Evolutionary conservation across 2,888 invertebrate species (phyloP), one percentile per base, ranked within the genome.

Genomic region (Furcula furcula): DNA sequence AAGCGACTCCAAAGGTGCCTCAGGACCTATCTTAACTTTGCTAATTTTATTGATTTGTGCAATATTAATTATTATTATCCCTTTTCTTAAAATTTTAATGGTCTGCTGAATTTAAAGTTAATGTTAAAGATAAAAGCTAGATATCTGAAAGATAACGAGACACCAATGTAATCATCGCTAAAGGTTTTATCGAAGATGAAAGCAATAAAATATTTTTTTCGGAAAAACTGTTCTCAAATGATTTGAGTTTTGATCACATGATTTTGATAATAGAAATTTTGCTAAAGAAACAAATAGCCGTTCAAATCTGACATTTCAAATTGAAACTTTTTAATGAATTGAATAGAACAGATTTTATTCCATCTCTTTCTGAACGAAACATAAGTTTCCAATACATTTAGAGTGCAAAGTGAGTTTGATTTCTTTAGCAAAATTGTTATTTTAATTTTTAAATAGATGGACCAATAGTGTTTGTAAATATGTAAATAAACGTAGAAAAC

Each of bases 391-490:
- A n/a, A n/a, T n/a, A n/a, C n/a, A n/a, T n/a, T n/a, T n/a, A n/a
- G n/a, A n/a, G n/a, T n/a, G n/a, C n/a, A n/a, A n/a, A n/a, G n/a
- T n/a, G n/a, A n/a, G n/a, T n/a, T 21, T 10, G 21, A 44, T 39
- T 50, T 42, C 39, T 45, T 47, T 40, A 40, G 39, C 36, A 34
- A 44, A 28, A 37, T 3, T 2, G 22, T 36, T 40, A 34, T 31
- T 61, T 72, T 66, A 38, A 45, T 76, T 82, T 74, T 63, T 68
- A 75, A 59, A 80, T 87, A 87, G 86, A 83, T 68, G 87, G 87
- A 87, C 87, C 87, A 87, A 87, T 78, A 82, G 84, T 65, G 68
- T 72, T 62, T 87, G 87, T 87, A 86, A 60, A 86, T 86, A 85
- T 87, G 86, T 87, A 85, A 66, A 87, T 85, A 84, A 45, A 46